Conservation (phyloP, 2,113 vertebrate genomes). For the Prietella phreatophila region DNA sequence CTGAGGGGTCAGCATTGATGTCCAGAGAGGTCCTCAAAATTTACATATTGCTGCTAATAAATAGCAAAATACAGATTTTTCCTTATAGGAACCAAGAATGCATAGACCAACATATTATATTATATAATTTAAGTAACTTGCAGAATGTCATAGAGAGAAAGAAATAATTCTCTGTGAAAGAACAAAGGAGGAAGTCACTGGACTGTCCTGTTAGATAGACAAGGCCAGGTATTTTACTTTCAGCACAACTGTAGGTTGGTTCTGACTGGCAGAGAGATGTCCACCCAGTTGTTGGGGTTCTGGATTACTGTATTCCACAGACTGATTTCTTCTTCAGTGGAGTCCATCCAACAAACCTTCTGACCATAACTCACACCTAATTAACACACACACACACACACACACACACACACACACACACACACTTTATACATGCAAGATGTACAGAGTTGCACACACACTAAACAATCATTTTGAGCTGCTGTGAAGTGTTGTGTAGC, state of each 20-base stretch:
- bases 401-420: not conserved
- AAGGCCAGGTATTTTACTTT: not conserved
- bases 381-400: slow-evolving; percentile 13
- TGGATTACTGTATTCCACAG: slow-evolving; percentile 83
- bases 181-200: not conserved
- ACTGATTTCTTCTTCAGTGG: slow-evolving; percentile 79
- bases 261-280: slow-evolving; percentile 81
- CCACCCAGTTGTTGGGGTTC: slow-evolving; percentile 82
- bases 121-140: not conserved
- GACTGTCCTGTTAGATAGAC: not conserved
- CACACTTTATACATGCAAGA: not conserved
- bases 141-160: not conserved
- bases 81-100: not conserved
- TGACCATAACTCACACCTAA: slow-evolving; percentile 88
- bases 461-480: not conserved
- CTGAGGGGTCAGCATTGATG: not conserved
- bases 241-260: slow-evolving; percentile 73
- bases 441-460: not conserved
- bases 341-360: slow-evolving; percentile 92
- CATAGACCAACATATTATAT: not conserved
- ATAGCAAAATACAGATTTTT: not conserved
- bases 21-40: not conserved
- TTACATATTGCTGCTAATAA: not conserved
- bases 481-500: not conserved
- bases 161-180: not conserved